These are phyloP conservation scores for Halyomorpha halys DNA, from an alignment of 1,140 invertebrate species.

Conservation along the genomic window DNA sequence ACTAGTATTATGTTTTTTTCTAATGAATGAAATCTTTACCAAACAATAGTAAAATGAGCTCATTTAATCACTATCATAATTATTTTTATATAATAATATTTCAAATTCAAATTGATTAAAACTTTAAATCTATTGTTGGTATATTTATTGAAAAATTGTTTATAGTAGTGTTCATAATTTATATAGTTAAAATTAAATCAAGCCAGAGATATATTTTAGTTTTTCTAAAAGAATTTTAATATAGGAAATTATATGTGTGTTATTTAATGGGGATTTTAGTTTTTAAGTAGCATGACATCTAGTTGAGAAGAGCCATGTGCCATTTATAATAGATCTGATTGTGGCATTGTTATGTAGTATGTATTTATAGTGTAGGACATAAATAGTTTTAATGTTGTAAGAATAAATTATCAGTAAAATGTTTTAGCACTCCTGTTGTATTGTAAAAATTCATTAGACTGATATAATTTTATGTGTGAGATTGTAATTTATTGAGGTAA, in stretches of 20 bases:
- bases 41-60: too few species aligned
- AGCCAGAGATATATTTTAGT: neutral
- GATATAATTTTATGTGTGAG: slow-evolving; percentile 3
- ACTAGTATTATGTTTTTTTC: too few species aligned
- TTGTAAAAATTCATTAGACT: neutral
- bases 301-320: slow-evolving; percentile 4
- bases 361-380: slow-evolving; percentile 3
- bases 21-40: too few species aligned
- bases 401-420: neutral
- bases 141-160: too few species aligned
- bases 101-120: too few species aligned
- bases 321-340: slow-evolving; percentile 13
- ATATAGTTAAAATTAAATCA: neutral
- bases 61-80: too few species aligned
- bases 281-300: slow-evolving; percentile 7
- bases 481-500: neutral
- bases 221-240: neutral
- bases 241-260: neutral
- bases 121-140: too few species aligned
- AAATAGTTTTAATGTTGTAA: neutral
- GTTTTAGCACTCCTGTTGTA: neutral
- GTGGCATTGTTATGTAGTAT: slow-evolving; percentile 14
- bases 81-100: too few species aligned
- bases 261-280: slow-evolving; percentile 7
- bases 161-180: neutral